Evolutionary conservation across 2,888 invertebrate species (phyloP), one percentile per base, ranked within the genome.

Genomic region (Prenolepis imparis): DNA sequence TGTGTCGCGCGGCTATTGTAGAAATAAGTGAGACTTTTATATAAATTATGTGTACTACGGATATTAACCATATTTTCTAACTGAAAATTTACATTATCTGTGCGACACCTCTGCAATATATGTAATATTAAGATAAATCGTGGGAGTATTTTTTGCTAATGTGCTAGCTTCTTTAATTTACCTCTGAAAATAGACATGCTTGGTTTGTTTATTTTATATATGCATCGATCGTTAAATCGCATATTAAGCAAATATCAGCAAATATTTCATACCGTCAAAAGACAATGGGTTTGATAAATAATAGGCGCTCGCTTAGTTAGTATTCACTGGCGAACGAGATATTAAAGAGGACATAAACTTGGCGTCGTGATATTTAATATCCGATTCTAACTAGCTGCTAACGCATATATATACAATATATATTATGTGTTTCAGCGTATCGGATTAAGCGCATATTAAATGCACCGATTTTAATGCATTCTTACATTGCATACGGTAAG

Each of bases 1-100:
- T 39, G 67, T 68, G 55, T 57, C 55, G 55, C 52, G 66, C 24
- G 9, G 55, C n/a, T 68, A 68, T 57, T 68, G 70, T 28, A 9
- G 55, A 77, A 55, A 77, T 77, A 77, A 77, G 68, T 41, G 55
- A 68, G 39, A 68, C 52, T 77, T 67, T 18, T 32, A 57, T 55
- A 68, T 55, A n/a, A n/a, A n/a, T n/a, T n/a, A n/a, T 77, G 68
- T 12, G 32, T 67, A 55, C 39, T 21, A 28, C 39, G 39, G n/a
- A 68, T 77, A 77, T 41, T 68, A 77, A 28, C 28, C 15, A 39
- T 21, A 18, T 55, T 68, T 57, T 57, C 55, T 28, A 6, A 39
- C 3, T 28, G 8, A 68, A 39, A 68, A 77, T 67, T 52, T 77
- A 55, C 59, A 61, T 48, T 48, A 39, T 24, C 12, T 15, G 48